Percentiles rank a stretch among this genome's conserved stretches.
Evolutionary conservation across 2,113 vertebrate species (phyloP).

Genomic region (Stigmatopora nigra): DNA sequence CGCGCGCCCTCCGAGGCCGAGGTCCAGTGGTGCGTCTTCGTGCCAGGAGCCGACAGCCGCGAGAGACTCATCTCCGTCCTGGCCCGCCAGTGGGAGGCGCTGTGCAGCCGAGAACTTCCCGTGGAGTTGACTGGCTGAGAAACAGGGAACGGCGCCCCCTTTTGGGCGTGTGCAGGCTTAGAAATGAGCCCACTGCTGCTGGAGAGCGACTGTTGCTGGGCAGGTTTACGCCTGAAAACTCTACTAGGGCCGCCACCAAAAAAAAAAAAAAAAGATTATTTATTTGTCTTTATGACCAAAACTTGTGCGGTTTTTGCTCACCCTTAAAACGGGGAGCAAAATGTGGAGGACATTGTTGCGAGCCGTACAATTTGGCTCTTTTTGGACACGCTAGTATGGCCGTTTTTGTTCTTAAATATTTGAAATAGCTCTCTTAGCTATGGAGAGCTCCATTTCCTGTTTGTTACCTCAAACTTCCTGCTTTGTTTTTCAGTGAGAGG

Average conservation of each 20-base stretch:
- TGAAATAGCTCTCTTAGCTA: too few relatives aligned
- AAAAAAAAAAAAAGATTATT: background rate
- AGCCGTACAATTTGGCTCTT: too few relatives aligned
- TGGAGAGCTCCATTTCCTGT: background rate
- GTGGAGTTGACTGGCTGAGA: conserved; percentile 82
- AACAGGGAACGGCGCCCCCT: background rate
- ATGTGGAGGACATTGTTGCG: too few relatives aligned
- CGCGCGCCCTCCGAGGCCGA: conserved; percentile 64
- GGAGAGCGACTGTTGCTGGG: background rate
- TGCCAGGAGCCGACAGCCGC: conserved; percentile 87
- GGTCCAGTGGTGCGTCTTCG: conserved; percentile 92
- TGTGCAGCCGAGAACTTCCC: conserved; percentile 90
- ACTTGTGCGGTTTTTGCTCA: background rate
- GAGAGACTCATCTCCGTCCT: conserved; percentile 89
- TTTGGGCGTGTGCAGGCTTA: background rate
- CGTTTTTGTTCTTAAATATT: background rate
- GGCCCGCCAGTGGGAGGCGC: conserved; percentile 90
- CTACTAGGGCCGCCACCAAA: background rate
- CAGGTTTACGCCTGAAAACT: background rate
- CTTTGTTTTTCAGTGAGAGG: conserved; percentile 1
- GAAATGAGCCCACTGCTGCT: background rate
- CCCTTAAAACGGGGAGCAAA: too few relatives aligned
- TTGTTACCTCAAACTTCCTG: background rate
- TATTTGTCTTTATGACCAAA: background rate
- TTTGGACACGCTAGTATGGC: background rate